Evolutionary conservation across 2,888 invertebrate species (phyloP).

Genomic region (Dorcus hopei): DNA sequence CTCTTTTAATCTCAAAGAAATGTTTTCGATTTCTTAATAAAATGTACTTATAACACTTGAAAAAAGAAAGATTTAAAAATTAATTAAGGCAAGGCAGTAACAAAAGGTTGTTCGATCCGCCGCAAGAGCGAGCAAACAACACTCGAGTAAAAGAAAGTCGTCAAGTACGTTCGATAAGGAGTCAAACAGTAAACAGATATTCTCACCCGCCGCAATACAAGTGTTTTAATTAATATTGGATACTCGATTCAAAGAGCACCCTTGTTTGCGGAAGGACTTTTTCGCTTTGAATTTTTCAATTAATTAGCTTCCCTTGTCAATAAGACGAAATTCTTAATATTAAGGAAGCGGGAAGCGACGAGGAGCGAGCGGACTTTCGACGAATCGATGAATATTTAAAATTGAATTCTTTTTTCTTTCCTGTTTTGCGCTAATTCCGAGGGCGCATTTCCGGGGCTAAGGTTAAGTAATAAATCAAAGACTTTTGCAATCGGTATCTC

Average conservation of each 20-base stretch:
- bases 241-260: constrained; percentile 19
- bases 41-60: too few relatives aligned
- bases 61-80: too few relatives aligned
- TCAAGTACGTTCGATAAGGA: background rate
- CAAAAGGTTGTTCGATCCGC: too few relatives aligned
- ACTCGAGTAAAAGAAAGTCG: too few relatives aligned
- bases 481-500: constrained; percentile 9
- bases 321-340: background rate
- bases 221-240: constrained; percentile 24
- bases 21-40: too few relatives aligned
- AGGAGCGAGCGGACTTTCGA: background rate
- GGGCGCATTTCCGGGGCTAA: background rate
- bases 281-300: constrained; percentile 27
- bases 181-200: constrained; percentile 10
- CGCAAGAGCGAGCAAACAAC: too few relatives aligned
- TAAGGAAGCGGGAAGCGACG: background rate
- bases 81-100: too few relatives aligned
- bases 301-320: constrained; percentile 19
- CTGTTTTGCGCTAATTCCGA: background rate
- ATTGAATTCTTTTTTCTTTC: too few relatives aligned
- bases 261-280: constrained; percentile 24
- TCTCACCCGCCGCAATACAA: constrained; percentile 20
- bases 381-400: too few relatives aligned
- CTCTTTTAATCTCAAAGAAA: too few relatives aligned
- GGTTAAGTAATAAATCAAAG: background rate